phyloP scores from a whole-genome alignment of 2,113 vertebrate species.

The Laticauda laticaudata region DNA sequence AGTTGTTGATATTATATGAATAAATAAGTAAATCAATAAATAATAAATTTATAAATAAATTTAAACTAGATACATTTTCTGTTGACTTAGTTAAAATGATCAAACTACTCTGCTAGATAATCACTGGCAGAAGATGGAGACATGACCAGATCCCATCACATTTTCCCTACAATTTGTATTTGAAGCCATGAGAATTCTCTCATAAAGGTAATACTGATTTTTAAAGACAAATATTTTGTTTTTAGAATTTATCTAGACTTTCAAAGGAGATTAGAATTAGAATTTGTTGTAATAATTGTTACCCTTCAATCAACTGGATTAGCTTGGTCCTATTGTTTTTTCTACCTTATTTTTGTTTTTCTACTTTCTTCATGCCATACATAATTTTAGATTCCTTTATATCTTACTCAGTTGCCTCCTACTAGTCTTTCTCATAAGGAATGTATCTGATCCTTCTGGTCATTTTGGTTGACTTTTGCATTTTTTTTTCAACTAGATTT shows the following conservation, averaged over 20 bases:
- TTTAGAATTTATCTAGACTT: neutral
- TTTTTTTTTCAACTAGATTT: neutral
- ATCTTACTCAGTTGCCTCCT: neutral
- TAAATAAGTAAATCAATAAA: neutral
- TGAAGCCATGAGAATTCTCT: neutral
- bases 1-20: neutral
- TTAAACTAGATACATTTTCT: neutral
- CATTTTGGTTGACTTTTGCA: neutral
- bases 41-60: neutral
- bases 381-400: neutral
- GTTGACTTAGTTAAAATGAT: neutral
- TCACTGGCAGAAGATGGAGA: neutral
- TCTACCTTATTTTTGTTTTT: neutral
- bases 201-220: neutral
- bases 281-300: neutral
- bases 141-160: neutral
- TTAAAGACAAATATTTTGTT: neutral
- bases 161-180: neutral
- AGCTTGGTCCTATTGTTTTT: neutral
- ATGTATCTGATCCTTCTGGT: neutral
- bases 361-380: neutral
- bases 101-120: neutral
- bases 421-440: neutral
- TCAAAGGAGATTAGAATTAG: neutral
- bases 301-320: neutral